These are phyloP conservation scores for Phrynocephalus guinanensis DNA, from an alignment of 2,797 vertebrate species.

Conservation along the genomic window DNA sequence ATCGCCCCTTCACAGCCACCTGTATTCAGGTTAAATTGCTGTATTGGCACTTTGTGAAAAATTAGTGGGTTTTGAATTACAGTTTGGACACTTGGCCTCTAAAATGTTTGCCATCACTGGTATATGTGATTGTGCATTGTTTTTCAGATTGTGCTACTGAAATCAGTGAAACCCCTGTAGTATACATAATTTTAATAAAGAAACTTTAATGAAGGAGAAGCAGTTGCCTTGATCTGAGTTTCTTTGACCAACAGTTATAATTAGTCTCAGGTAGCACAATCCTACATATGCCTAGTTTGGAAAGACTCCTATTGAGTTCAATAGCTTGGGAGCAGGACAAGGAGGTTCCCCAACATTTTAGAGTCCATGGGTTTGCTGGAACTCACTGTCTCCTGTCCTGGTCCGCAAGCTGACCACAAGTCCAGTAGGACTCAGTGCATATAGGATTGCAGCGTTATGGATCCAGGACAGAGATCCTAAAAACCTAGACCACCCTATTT, in stretches of 20 bases:
- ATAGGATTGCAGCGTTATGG: constrained; percentile 20
- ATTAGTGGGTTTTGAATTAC: too few relatives aligned
- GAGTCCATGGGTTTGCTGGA: too few relatives aligned
- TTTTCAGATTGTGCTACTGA: background rate
- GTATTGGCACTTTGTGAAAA: too few relatives aligned
- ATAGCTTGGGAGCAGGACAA: too few relatives aligned
- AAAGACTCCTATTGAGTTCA: background rate
- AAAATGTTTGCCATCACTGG: too few relatives aligned
- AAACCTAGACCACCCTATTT: constrained; percentile 5
- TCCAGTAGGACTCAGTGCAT: background rate
- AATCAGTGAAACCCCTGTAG: background rate
- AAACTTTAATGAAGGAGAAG: background rate
- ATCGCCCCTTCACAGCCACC: too few relatives aligned
- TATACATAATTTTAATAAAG: background rate
- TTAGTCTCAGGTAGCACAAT: background rate
- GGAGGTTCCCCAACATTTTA: too few relatives aligned
- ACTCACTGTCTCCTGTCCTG: too few relatives aligned
- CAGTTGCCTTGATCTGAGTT: constrained; percentile 17
- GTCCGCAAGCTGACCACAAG: background rate
- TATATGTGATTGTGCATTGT: too few relatives aligned
- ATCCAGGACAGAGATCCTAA: background rate
- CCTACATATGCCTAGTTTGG: background rate
- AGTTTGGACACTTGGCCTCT: too few relatives aligned
- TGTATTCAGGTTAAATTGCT: too few relatives aligned
- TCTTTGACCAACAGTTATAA: constrained; percentile 5